Base-by-base conservation (phyloP, 30 jellyfish, hydroid and myxozoan genomes). In the Pelagia noctiluca region DNA sequence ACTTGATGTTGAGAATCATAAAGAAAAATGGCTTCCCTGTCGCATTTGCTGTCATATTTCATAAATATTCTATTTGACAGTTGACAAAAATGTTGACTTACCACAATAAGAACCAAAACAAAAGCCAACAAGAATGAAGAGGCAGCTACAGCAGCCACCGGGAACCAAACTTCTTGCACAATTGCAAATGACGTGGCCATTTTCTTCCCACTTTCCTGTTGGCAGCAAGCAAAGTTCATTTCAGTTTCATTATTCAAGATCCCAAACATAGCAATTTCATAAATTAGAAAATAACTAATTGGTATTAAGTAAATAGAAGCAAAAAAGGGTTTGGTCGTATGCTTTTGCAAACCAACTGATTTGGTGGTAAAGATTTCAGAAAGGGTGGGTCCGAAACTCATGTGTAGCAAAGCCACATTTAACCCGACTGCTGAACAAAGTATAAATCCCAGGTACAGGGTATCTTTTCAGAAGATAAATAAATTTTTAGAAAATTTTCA, bases 101-200 rank as follows among this genome's bases (percentile, higher is more conserved):
- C 91, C 53, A 88, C 86, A 24, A 80, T 63, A 65, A 73, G 16
- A 30, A 77, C 86, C 52, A 74, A 33, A 0, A 81, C 79, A 29
- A 88, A 28, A 47, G 83, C 91, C 74, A 88, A 71, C 4, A 88
- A 26, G 29, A 72, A 80, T 36, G 93, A 42, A n/a, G 90, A 88
- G 38, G 78, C 23, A 53, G 93, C 89, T 18, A 80, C 97, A 31
- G 88, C 83, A 12, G 89, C 93, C 28, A 88, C 89, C 29, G 97
- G 97, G 33, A 88, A 88, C 97, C 97, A 88, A n/a, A 80, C 86
- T 53, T 80, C 90, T 19, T 80, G 78, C 2, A 81, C 80, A 60
- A 80, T 61, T 28, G 71, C 26, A 69, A 29, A 64, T 16, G 78
- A 72, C 64, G 76, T 57, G 33, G 88, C 36, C 91, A 79, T 18